Evolutionary conservation across 2,888 invertebrate genomes (phyloP).

Genomic region (Clitarchus hookeri): DNA sequence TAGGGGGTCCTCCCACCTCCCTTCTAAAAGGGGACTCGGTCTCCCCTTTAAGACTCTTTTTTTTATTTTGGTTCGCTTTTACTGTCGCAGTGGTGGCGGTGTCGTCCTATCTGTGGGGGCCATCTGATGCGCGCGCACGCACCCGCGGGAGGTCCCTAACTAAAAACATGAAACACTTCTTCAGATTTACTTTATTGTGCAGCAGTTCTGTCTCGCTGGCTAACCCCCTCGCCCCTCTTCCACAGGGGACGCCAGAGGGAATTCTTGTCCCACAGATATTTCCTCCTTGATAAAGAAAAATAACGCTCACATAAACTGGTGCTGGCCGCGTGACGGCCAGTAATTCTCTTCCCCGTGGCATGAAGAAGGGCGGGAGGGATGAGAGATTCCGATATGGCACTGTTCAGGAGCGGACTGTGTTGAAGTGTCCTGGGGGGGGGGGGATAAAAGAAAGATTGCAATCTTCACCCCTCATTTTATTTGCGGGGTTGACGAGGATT

Average conservation of each 20-base stretch:
- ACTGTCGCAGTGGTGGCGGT: conserved; percentile 14
- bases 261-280: conserved; percentile 3
- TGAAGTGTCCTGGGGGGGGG: not conserved
- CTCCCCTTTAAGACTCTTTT: not conserved
- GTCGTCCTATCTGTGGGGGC: not conserved
- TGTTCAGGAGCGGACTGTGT: not conserved
- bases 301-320: conserved; percentile 14
- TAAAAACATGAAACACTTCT: conserved; percentile 2
- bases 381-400: not conserved
- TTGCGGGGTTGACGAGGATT: not conserved
- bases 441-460: not conserved
- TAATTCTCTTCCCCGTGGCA: not conserved
- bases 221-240: not conserved
- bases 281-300: conserved; percentile 6
- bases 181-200: conserved; percentile 14
- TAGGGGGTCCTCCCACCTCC: not conserved
- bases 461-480: not conserved
- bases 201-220: conserved; percentile 5
- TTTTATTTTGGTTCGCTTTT: not conserved
- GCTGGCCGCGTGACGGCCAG: not conserved
- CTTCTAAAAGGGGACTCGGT: not conserved
- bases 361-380: not conserved
- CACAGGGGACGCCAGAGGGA: not conserved
- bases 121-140: conserved; percentile 6
- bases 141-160: not conserved